Conservation (phyloP, 2,797 vertebrate genomes). For the Coregonus suidteri region DNA sequence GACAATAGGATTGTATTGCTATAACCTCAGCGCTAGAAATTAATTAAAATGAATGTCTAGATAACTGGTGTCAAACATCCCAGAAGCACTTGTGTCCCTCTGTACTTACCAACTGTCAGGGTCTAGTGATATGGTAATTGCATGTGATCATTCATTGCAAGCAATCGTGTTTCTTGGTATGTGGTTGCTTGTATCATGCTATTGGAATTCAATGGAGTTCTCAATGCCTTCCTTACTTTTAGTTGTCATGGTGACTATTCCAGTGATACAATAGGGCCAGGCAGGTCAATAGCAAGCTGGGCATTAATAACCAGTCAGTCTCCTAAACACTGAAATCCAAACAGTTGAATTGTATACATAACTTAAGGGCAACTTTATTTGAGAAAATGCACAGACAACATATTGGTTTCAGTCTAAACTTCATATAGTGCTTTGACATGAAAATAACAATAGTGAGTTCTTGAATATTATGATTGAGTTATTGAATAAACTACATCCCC, state of each 20-base stretch:
- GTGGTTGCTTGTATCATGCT: constrained; percentile 47
- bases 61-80: constrained; percentile 6
- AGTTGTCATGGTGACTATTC: constrained; percentile 65
- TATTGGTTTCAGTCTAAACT: neutral
- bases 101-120: neutral
- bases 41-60: neutral
- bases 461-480: neutral
- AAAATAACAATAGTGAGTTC: neutral
- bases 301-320: neutral
- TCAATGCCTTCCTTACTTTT: constrained; percentile 46
- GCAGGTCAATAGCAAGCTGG: neutral
- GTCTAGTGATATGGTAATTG: neutral
- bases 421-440: neutral
- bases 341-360: neutral
- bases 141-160: constrained; percentile 1
- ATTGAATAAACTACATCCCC: neutral
- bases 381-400: neutral
- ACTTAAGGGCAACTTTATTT: neutral
- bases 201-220: constrained; percentile 72
- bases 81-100: constrained; percentile 18
- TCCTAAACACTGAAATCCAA: neutral
- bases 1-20: constrained; percentile 25
- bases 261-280: constrained; percentile 70
- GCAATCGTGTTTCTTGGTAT: constrained; percentile 15
- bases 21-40: neutral